Percentiles rank a stretch among this genome's conserved stretches.
Conservation (phyloP, 2,113 vertebrate genomes). For the Theropithecus gelada region DNA sequence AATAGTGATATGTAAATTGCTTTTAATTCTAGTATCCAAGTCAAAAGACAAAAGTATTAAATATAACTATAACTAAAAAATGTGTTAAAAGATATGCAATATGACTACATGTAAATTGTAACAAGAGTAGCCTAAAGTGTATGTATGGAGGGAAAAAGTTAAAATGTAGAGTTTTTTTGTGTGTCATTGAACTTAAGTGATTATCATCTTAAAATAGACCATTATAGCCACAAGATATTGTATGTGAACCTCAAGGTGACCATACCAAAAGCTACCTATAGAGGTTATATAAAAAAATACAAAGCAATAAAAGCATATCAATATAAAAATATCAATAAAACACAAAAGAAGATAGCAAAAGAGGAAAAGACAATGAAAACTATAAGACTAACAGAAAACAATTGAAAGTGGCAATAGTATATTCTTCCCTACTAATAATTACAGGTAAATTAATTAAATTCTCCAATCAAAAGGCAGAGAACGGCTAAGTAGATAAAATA, state of each 20-base stretch:
- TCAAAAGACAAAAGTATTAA: background rate
- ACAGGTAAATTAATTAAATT: background rate
- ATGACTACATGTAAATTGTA: background rate
- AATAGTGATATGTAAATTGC: background rate
- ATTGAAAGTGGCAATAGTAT: background rate
- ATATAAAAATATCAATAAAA: background rate
- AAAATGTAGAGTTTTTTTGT: background rate
- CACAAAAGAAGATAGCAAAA: background rate
- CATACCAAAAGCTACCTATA: background rate
- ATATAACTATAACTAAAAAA: background rate
- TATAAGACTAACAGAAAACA: background rate
- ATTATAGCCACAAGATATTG: background rate
- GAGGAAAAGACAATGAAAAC: background rate
- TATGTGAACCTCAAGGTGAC: background rate
- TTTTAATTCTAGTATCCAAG: background rate
- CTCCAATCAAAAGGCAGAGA: background rate
- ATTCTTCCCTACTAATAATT: background rate
- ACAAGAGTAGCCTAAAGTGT: background rate
- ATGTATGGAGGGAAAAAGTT: background rate
- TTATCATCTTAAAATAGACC: background rate
- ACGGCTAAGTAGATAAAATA: background rate
- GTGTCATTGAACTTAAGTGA: background rate
- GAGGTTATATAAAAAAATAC: background rate
- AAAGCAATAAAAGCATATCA: background rate
- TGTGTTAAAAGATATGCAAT: background rate